phyloP scores from a whole-genome alignment of 2,797 vertebrate species.

The Notoglanidium macrostoma region DNA sequence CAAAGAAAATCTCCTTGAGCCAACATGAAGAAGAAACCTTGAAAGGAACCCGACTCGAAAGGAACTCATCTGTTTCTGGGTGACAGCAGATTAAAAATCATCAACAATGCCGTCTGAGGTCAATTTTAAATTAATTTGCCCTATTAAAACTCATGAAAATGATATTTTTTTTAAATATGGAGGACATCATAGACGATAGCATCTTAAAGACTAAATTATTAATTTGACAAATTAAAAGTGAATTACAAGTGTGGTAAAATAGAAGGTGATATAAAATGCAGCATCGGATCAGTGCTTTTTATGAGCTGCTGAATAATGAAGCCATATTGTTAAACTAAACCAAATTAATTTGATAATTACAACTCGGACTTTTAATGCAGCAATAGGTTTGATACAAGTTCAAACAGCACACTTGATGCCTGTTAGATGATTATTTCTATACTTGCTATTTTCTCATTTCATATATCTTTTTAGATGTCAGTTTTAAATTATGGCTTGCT shows the following conservation, averaged over 20 bases:
- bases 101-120: neutral
- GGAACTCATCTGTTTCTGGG: neutral
- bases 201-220: neutral
- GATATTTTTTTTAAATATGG: neutral
- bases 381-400: too few relatives aligned
- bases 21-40: neutral
- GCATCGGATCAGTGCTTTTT: neutral
- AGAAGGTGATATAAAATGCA: neutral
- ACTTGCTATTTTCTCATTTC: neutral
- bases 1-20: neutral
- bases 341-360: neutral
- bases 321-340: neutral
- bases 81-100: neutral
- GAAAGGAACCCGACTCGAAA: neutral
- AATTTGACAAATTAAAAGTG: neutral
- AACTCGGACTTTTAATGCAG: neutral
- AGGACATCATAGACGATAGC: neutral
- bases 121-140: neutral
- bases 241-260: neutral
- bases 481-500: neutral
- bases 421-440: neutral
- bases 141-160: neutral
- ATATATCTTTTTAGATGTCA: neutral
- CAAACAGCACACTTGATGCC: neutral
- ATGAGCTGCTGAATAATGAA: neutral